Evolutionary conservation across 2,113 vertebrate genomes (phyloP), one percentile per base, ranked within the genome.

Genomic region (Rhizomys pruinosus): DNA sequence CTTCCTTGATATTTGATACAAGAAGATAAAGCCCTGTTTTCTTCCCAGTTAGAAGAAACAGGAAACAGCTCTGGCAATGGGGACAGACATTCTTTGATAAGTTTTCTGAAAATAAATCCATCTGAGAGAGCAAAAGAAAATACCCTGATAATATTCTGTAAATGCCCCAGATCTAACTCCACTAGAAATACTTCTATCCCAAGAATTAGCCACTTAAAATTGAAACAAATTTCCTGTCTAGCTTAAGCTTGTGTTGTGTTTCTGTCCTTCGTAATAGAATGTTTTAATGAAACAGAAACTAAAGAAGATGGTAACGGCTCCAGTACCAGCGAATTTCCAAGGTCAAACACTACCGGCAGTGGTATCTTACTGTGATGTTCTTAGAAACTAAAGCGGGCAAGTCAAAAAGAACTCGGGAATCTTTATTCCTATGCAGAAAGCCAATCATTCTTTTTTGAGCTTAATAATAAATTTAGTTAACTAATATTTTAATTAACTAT

Each of bases 71-170:
- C 84, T 61, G 52, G 42, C 17, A 8, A 71, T 55, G 4, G 9
- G 84, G 57, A 6, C 8, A 42, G 61, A 71, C 73, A 86, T 78
- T 66, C 44, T 82, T 73, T 64, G 6, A 85, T 80, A 42, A 17
- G 13, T 57, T 81, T 88, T 77, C 80, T 66, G 64, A 85, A 71
- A 94, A 88, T 39, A 95, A 93, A 78, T 29, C 27, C 47, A 63
- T n/a, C 16, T 44, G 39, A 82, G 34, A 81, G 44, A 66, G 42
- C 10, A 81, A 22, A 82, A 34, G 47, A 84, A 23, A 79, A 66
- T 73, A 5, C 0, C 52, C 32, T 37, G 2, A 32, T 47, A 89
- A 71, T 47, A 89, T 47, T 73, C 19, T 61, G 37, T 20, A 42
- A 52, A 44, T 27, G 11, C n/a, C 55, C 59, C 52, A 4, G 25